These are phyloP conservation scores for Coregonus clupeaformis DNA, from an alignment of 2,113 vertebrate genomes.

Conservation along the genomic window DNA sequence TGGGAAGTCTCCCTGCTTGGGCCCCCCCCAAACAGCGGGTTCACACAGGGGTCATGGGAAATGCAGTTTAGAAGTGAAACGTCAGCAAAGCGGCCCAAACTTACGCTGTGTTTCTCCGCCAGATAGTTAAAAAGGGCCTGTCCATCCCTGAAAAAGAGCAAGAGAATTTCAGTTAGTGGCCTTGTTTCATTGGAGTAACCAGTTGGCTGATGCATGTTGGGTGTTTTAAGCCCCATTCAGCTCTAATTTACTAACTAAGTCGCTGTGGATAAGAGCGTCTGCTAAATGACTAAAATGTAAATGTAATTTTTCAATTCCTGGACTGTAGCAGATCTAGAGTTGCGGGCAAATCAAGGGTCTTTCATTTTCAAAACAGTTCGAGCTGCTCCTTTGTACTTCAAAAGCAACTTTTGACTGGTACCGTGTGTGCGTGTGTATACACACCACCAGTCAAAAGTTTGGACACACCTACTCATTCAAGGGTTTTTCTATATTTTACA, in stretches of 20 bases:
- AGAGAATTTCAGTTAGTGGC: slow-evolving; percentile 49
- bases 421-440: no score
- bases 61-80: slow-evolving; percentile 54
- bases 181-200: slow-evolving; percentile 27
- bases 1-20: slow-evolving; percentile 59
- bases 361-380: no score
- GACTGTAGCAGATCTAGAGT: slow-evolving; percentile 33
- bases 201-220: slow-evolving; percentile 36
- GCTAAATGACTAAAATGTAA: no score
- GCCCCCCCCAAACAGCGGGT: slow-evolving; percentile 51
- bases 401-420: no score
- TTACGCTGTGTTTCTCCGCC: slow-evolving; percentile 94
- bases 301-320: slow-evolving; percentile 26
- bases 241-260: no score
- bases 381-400: slow-evolving; percentile 16
- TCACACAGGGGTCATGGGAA: slow-evolving; percentile 77
- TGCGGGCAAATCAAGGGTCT: slow-evolving; percentile 33
- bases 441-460: no score
- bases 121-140: slow-evolving; percentile 96
- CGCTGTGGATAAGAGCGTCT: no score
- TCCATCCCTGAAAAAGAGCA: slow-evolving; percentile 80
- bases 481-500: no score
- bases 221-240: slow-evolving; percentile 30
- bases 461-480: no score
- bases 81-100: slow-evolving; percentile 49